Percentiles rank a stretch among this genome's conserved stretches.
Conservation (phyloP, 2,113 vertebrate species). For the Mormyrus iriodes region DNA sequence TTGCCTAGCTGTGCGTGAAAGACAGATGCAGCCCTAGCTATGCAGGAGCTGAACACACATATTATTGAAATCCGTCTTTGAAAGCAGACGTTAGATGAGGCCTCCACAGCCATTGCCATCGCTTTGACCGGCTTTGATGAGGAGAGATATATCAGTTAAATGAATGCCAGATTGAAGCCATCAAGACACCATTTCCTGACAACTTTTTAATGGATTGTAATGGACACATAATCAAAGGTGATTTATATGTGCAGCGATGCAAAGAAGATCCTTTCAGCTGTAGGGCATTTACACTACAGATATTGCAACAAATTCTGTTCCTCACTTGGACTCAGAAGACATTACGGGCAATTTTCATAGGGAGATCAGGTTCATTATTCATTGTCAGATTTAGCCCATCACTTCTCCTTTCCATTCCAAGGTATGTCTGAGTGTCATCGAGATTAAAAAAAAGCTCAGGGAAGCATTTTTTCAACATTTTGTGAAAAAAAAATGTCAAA, state of each 20-base stretch:
- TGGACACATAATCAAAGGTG: conserved; percentile 16
- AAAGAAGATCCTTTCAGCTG: conserved; percentile 11
- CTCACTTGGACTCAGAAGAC: conserved; percentile 8
- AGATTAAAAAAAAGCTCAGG: not conserved
- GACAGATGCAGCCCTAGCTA: not conserved
- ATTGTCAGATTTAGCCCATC: not conserved
- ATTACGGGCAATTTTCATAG: conserved; percentile 16
- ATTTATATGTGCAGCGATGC: conserved; percentile 15
- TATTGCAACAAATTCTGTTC: conserved; percentile 19
- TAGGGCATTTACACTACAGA: conserved; percentile 5
- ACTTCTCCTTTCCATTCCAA: not conserved
- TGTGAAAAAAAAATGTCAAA: not conserved
- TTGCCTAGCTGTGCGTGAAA: not conserved
- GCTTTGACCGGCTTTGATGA: not conserved
- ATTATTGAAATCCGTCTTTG: not conserved
- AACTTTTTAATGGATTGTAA: conserved; percentile 19
- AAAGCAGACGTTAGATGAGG: not conserved
- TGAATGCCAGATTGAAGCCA: conserved; percentile 9
- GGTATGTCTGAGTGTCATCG: not conserved
- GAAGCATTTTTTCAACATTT: not conserved
- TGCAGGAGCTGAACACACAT: not conserved
- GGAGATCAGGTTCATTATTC: conserved; percentile 6
- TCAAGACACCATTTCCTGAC: conserved; percentile 18
- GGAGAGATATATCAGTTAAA: conserved; percentile 12
- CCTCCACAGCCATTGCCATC: not conserved